Percentiles rank a stretch among this genome's conserved stretches.
Conservation (phyloP, 1,140 invertebrate genomes). For the Drosophila ohnishii region DNA sequence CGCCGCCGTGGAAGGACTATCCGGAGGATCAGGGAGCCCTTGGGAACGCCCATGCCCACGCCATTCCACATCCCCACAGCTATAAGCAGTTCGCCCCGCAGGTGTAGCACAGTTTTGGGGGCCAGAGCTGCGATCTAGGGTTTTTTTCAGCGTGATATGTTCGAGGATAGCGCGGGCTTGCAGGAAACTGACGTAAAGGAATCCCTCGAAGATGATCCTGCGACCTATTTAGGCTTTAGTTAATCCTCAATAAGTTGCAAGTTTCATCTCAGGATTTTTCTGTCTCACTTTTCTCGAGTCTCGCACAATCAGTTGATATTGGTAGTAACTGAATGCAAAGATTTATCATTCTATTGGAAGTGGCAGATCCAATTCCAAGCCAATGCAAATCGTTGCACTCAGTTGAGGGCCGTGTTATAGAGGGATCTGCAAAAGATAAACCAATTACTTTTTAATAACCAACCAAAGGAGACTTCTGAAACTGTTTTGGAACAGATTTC, state of each 20-base stretch:
- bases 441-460: background rate
- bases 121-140: conserved; percentile 32
- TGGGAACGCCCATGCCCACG: conserved; percentile 15
- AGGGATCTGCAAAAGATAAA: conserved; percentile 18
- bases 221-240: background rate
- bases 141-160: conserved; percentile 63
- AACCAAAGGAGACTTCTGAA: background rate
- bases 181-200: conserved; percentile 26
- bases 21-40: conserved; percentile 54
- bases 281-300: conserved; percentile 13
- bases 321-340: conserved; percentile 19
- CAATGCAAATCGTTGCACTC: conserved; percentile 7
- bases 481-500: background rate
- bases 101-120: conserved; percentile 70
- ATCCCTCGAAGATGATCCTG: background rate
- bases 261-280: background rate
- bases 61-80: conserved; percentile 26
- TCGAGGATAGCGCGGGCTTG: conserved; percentile 23
- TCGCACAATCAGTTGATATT: conserved; percentile 27
- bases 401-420: conserved; percentile 4
- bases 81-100: conserved; percentile 66
- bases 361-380: background rate
- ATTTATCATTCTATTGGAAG: background rate
- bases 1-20: conserved; percentile 82
- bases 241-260: conserved; percentile 7